Base-by-base conservation (phyloP, 1,140 invertebrate species). In the Papilio polyxenes region DNA sequence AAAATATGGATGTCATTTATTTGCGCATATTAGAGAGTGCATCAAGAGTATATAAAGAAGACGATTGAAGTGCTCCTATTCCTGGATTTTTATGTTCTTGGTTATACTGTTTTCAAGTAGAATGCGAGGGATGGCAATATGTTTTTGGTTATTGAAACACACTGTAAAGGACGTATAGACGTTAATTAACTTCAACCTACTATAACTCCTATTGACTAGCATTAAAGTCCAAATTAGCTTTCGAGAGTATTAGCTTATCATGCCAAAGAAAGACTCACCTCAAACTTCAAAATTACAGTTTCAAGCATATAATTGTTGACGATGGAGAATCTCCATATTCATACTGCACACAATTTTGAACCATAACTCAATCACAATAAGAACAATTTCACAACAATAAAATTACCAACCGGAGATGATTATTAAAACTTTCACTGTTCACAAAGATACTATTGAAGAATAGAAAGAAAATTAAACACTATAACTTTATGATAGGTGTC, bases 351-450 rank as follows among this genome's bases (percentile, higher is more conserved):
- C 65, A 37, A 72, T 37, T 72, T 37, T 72, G 31, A 37, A 72
- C 65, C 65, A 72, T 72, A 72, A 40, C 23, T 15, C 23, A 37
- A 72, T 72, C 23, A 72, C 65, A 37, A 37, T 72, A 72, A 72
- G 65, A 0, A 72, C 37, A 72, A 72, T 37, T 72, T 37, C 37
- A 48, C 31, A 44, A 75, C 9, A 15, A 49, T 17, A n/a, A 72
- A 37, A 40, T 49, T 23, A 9, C 48, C 74, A 75, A 44, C 48
- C 74, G 74, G 75, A 77, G 75, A 77, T 77, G 44, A 2, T 77
- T 75, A 7, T 20, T 51, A 77, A 76, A 56, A 77, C 75, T 77
- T 77, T 77, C 75, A 77, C 75, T 77, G 20, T 77, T 53, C 75
- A 56, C 44, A 77, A 77, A 51, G 75, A 77, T 44, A 31, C 48